Conservation (phyloP, 2,888 invertebrate genomes). For the Torymus texanus region DNA sequence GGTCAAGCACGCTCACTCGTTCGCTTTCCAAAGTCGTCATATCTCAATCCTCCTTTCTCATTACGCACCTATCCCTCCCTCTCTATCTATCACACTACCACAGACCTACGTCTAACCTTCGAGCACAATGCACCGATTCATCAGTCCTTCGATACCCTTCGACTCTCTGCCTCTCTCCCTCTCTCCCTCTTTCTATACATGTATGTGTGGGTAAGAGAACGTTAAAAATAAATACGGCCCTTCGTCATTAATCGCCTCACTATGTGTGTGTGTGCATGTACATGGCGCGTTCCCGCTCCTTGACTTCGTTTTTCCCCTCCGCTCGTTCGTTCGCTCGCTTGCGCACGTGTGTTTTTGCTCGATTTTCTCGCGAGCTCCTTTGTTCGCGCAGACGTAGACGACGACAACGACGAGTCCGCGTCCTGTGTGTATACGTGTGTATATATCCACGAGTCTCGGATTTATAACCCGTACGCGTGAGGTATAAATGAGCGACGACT, state of each 20-base stretch:
- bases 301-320: slow-evolving; percentile 46
- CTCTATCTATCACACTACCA: slow-evolving; percentile 40
- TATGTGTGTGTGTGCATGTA: slow-evolving; percentile 33
- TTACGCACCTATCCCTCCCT: not conserved
- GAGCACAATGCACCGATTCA: no score
- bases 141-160: slow-evolving; percentile 12
- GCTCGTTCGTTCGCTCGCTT: not conserved
- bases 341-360: slow-evolving; percentile 35
- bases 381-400: slow-evolving; percentile 26
- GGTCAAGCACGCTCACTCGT: not conserved
- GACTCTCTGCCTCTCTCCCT: not conserved
- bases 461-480: no score
- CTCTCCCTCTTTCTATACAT: slow-evolving; percentile 39
- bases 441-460: no score
- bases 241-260: slow-evolving; percentile 47
- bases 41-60: no score
- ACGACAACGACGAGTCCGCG: not conserved
- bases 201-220: no score
- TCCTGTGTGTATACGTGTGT: no score
- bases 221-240: no score
- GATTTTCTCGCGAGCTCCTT: slow-evolving; percentile 45
- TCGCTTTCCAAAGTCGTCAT: not conserved
- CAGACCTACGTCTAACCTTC: no score
- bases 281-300: slow-evolving; percentile 42
- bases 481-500: no score